These are phyloP conservation scores for Drosophila gunungcola DNA, from an alignment of 1,140 invertebrate species.

Conservation along the genomic window DNA sequence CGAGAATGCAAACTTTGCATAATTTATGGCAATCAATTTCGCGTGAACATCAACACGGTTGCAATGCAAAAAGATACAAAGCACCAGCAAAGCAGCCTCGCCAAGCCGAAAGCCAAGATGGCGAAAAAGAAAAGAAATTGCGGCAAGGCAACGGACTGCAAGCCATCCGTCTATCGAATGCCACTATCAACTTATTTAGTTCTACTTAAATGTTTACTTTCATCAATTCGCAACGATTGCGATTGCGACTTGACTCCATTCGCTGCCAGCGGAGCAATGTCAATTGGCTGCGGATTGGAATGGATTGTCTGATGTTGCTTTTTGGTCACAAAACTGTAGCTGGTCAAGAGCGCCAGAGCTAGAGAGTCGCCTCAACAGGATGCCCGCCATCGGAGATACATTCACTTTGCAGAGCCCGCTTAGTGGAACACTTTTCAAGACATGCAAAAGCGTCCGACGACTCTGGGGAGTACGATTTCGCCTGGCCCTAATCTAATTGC, in stretches of 20 bases:
- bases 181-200: slow-evolving; percentile 57
- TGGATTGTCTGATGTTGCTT: slow-evolving; percentile 36
- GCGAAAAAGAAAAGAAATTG: slow-evolving; percentile 45
- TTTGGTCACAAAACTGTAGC: slow-evolving; percentile 46
- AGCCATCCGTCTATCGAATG: slow-evolving; percentile 39
- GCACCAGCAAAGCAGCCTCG: slow-evolving; percentile 9
- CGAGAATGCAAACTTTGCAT: slow-evolving; percentile 62
- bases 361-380: slow-evolving; percentile 23
- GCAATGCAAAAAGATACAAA: slow-evolving; percentile 35
- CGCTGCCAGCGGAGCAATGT: slow-evolving; percentile 26
- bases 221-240: slow-evolving; percentile 48
- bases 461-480: slow-evolving; percentile 17
- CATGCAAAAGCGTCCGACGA: slow-evolving; percentile 12
- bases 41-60: slow-evolving; percentile 57
- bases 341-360: slow-evolving; percentile 15
- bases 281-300: slow-evolving; percentile 35
- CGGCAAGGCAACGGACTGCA: slow-evolving; percentile 12
- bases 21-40: slow-evolving; percentile 71
- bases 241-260: slow-evolving; percentile 19
- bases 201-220: slow-evolving; percentile 63
- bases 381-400: slow-evolving; percentile 41
- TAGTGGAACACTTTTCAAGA: slow-evolving; percentile 7
- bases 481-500: slow-evolving; percentile 53
- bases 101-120: slow-evolving; percentile 4
- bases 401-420: slow-evolving; percentile 39